phyloP scores from a whole-genome alignment of 1,140 invertebrate genomes.

The Eumaeus atala region DNA sequence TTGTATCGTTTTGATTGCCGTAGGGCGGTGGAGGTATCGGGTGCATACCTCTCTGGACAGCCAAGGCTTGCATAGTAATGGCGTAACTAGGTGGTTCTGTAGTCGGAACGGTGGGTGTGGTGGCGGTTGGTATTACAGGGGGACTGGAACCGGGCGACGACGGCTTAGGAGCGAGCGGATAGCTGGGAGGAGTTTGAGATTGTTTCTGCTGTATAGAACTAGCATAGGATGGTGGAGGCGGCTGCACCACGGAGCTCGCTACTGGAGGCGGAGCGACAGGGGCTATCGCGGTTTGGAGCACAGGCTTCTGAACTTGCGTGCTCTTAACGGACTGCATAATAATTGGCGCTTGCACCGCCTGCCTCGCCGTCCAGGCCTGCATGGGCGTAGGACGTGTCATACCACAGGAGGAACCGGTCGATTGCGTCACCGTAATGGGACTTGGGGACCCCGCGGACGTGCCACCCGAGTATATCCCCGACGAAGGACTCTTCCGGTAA shows the following conservation, averaged over 20 bases:
- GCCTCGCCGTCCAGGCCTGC: slow-evolving; percentile 85
- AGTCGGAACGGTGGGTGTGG: slow-evolving; percentile 81
- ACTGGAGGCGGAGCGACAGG: slow-evolving; percentile 82
- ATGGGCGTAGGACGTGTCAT: slow-evolving; percentile 84
- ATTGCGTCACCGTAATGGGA: slow-evolving; percentile 82
- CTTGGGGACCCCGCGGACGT: slow-evolving; percentile 87
- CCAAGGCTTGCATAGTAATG: slow-evolving; percentile 91
- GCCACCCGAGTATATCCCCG: slow-evolving; percentile 86
- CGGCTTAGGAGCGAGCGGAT: slow-evolving; percentile 73
- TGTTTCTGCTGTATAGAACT: slow-evolving; percentile 86
- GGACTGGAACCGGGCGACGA: slow-evolving; percentile 75
- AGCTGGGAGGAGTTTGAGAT: slow-evolving; percentile 69
- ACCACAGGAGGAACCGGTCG: slow-evolving; percentile 74
- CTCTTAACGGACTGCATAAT: slow-evolving; percentile 97
- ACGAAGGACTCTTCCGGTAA: slow-evolving; percentile 84
- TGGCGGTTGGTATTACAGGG: slow-evolving; percentile 58
- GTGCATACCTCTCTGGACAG: slow-evolving; percentile 78
- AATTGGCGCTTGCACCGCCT: slow-evolving; percentile 91
- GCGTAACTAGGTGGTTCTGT: slow-evolving; percentile 94
- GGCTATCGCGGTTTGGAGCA: slow-evolving; percentile 93
- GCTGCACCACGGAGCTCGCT: slow-evolving; percentile 72
- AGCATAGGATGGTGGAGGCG: slow-evolving; percentile 86
- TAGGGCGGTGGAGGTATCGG: slow-evolving; percentile 83
- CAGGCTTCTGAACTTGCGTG: slow-evolving; percentile 94
- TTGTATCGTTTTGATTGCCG: slow-evolving; percentile 70